phyloP scores from a whole-genome alignment of 2,113 vertebrate genomes.

The Aix galericulata region DNA sequence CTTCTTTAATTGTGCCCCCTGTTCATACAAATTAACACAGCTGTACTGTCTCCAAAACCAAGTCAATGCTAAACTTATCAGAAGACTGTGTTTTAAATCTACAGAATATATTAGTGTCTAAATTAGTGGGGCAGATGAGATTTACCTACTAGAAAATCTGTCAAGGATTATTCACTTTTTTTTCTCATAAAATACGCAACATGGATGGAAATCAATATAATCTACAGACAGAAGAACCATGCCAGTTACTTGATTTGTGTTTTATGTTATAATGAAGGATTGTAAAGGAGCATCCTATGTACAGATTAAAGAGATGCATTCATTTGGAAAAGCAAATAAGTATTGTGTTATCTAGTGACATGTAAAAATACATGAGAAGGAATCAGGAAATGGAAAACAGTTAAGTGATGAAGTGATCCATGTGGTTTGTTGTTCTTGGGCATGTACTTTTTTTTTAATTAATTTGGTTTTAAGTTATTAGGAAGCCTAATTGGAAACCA shows the following conservation, averaged over 20 bases:
- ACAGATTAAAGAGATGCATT: accelerated
- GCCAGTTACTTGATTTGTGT: background rate
- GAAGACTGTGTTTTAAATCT: background rate
- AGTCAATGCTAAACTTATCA: background rate
- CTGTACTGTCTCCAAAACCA: background rate
- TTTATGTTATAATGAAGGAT: background rate
- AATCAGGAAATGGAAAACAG: background rate
- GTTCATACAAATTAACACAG: background rate
- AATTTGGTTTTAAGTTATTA: background rate
- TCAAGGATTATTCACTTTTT: background rate
- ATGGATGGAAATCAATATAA: background rate
- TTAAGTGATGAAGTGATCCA: background rate
- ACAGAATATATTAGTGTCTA: background rate
- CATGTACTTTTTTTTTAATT: background rate
- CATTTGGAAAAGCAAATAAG: background rate
- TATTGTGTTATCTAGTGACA: accelerated
- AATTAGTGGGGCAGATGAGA: background rate
- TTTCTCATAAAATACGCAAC: background rate
- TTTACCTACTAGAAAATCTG: background rate
- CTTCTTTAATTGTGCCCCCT: background rate
- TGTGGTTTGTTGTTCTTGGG: background rate
- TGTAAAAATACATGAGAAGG: background rate
- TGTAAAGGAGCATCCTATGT: background rate
- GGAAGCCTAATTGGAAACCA: accelerated
- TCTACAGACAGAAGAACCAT: background rate